Conservation (phyloP, 2,797 vertebrate species). For the Sciaenops ocellatus region DNA sequence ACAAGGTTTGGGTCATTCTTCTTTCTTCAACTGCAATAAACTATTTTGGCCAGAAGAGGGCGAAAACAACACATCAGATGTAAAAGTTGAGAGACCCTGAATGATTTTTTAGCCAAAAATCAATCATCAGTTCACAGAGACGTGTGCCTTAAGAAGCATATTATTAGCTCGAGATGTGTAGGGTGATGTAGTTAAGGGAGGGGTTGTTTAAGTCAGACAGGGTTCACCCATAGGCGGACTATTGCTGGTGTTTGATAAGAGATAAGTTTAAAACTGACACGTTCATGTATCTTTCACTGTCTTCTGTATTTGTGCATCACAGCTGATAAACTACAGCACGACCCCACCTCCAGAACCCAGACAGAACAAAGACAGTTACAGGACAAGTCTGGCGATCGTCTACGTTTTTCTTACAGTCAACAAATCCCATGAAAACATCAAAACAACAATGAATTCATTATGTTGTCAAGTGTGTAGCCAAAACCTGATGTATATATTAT, state of each 20-base stretch:
- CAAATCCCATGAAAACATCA: neutral
- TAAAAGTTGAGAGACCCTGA: neutral
- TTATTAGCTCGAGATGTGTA: neutral
- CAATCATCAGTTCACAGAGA: neutral
- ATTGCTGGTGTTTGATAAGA: conserved; percentile 51
- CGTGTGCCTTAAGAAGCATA: neutral
- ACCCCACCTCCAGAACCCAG: conserved; percentile 17
- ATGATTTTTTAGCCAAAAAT: neutral
- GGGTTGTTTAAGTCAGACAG: conserved; percentile 9
- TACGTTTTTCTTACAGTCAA: neutral
- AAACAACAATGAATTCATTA: neutral
- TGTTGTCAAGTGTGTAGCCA: neutral
- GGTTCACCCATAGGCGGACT: conserved; percentile 8
- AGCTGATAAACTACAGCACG: conserved; percentile 45
- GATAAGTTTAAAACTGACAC: conserved; percentile 22
- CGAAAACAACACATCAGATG: conserved; percentile 24
- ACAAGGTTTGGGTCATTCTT: conserved; percentile 48
- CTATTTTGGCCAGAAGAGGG: conserved; percentile 62
- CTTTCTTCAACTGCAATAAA: conserved; percentile 53
- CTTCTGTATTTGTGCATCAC: conserved; percentile 37
- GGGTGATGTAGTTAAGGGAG: conserved; percentile 13
- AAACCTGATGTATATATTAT: neutral
- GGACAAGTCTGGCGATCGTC: neutral
- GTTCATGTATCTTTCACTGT: conserved; percentile 21
- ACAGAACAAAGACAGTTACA: conserved; percentile 4